Evolutionary conservation across 1,140 invertebrate species (phyloP), one percentile per base, ranked within the genome.

Genomic region (Hydropsyche tenuis): DNA sequence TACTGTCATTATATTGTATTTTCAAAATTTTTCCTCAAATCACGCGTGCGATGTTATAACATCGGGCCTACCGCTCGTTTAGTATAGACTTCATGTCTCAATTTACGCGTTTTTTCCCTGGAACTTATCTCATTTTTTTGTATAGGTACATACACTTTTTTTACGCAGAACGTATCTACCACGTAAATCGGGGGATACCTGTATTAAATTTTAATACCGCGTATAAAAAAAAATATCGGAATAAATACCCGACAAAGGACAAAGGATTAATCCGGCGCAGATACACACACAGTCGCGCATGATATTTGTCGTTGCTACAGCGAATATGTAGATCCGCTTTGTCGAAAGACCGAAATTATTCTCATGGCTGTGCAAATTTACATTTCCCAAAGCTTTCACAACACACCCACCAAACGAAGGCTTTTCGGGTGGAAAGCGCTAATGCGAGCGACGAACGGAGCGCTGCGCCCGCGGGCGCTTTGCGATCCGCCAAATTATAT

Each of bases 401-500:
- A 68, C 65, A 68, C 45, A 22, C 65, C 43, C 45, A n/a, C 18
- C 20, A 68, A 68, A 68, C 42, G 45, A 48, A 27, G 65, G 45
- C 43, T 68, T 43, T 68, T 48, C 65, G 45, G 30, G 30, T 37
- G 30, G 30, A 37, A 37, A 37, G 30, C 30, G 30, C 30, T 37
- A 64, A 48, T 16, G 45, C 23, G 20, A 22, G 7, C 11, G 5
- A 48, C 65, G 65, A 37, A 48, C 45, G 23, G 20, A 46, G 5
- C 12, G 45, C 51, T 20, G 51, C 51, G 11, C 7, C n/a, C 43
- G 71, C 22, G 20, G 69, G 16, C 62, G 46, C 45, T 73, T 60
- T 63, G 18, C 62, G 69, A 72, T 72, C 69, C 69, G 45, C 45
- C 45, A 65, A 73, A 73, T 73, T 73, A 73, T 73, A 65, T 73